A percentile compares a stretch with the other conserved stretches of the same genome.
phyloP scores from a whole-genome alignment of 2,888 invertebrate species.

The Cheilosia soror region DNA sequence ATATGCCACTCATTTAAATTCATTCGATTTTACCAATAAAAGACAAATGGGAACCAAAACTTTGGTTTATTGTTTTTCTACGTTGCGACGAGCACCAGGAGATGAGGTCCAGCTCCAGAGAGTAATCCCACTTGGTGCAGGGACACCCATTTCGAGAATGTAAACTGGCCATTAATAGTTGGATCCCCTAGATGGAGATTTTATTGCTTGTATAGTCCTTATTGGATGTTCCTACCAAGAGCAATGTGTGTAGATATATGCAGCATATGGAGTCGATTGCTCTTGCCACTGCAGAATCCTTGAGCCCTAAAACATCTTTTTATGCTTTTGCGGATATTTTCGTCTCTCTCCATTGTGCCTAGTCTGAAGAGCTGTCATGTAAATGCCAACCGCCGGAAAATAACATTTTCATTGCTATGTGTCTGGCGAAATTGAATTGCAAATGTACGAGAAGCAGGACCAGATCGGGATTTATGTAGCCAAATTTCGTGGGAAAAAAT shows the following conservation, averaged over 20 bases:
- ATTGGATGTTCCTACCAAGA: constrained; percentile 53
- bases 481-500: constrained; percentile 68
- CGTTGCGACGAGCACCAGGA: constrained; percentile 54
- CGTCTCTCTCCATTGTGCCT: constrained; percentile 36
- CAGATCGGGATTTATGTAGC: constrained; percentile 44
- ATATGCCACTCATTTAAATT: constrained; percentile 76
- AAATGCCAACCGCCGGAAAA: constrained; percentile 62
- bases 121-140: constrained; percentile 71
- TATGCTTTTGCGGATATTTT: constrained; percentile 67
- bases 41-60: constrained; percentile 77
- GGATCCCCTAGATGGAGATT: constrained; percentile 73
- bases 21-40: constrained; percentile 76
- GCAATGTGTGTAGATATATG: constrained; percentile 18
- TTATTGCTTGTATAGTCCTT: constrained; percentile 73
- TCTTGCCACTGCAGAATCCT: constrained; percentile 64
- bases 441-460: constrained; percentile 50
- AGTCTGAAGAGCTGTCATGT: constrained; percentile 67
- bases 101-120: constrained; percentile 15
- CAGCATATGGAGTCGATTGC: constrained; percentile 64
- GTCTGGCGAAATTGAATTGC: constrained; percentile 70
- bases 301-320: constrained; percentile 71
- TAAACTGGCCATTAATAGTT: constrained; percentile 77
- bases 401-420: constrained; percentile 70
- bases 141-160: constrained; percentile 76
- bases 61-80: constrained; percentile 77